phyloP scores from a whole-genome alignment of 2,797 vertebrate genomes.

The Enteromius anoplus region DNA sequence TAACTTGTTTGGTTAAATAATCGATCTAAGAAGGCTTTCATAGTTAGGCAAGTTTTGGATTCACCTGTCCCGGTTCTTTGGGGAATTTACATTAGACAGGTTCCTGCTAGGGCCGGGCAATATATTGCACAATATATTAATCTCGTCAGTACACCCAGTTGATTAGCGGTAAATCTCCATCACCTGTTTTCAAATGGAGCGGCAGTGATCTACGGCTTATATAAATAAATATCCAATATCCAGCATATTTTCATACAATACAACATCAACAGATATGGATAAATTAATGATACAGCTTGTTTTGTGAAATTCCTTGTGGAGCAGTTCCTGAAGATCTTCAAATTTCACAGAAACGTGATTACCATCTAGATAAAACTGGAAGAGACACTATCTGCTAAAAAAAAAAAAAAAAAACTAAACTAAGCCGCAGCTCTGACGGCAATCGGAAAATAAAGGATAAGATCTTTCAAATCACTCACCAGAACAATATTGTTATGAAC shows the following conservation, averaged over 20 bases:
- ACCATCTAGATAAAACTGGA: neutral
- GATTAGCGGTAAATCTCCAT: no score
- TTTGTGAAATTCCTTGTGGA: neutral
- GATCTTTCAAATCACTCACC: conserved; percentile 2
- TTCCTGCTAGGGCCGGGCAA: neutral
- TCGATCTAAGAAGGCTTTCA: neutral
- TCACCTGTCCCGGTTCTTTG: neutral
- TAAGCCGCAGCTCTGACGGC: neutral
- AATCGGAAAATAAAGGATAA: neutral
- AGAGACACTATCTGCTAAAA: neutral
- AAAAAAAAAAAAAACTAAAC: neutral
- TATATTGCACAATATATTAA: neutral
- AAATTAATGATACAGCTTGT: neutral
- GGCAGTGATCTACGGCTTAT: no score
- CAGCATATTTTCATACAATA: no score
- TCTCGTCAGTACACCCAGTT: no score
- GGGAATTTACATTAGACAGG: neutral
- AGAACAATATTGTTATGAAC: neutral
- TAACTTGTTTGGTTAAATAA: neutral
- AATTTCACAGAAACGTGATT: neutral
- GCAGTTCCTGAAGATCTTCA: neutral
- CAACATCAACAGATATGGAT: neutral
- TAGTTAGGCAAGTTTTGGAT: neutral
- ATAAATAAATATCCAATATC: neutral
- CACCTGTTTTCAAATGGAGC: no score